Evolutionary conservation across 1,140 invertebrate genomes (phyloP).

Genomic region (Ooceraea biroi): DNA sequence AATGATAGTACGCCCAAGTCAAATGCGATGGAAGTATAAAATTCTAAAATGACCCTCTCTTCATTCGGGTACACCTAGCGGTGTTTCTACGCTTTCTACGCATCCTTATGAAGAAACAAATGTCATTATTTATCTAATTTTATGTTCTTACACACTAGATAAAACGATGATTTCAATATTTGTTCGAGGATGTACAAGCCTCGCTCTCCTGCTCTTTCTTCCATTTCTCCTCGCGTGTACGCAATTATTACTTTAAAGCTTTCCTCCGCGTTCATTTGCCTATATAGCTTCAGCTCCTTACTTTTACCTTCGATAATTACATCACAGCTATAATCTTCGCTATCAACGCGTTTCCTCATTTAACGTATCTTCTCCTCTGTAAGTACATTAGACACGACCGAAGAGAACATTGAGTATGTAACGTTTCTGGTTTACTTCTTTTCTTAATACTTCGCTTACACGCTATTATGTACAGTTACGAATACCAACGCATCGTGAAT

Average conservation of each 20-base stretch:
- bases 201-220: slow-evolving; percentile 64
- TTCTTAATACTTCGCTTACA: slow-evolving; percentile 71
- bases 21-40: slow-evolving; percentile 82
- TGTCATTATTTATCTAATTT: slow-evolving; percentile 51
- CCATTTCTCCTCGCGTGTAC: background rate
- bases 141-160: slow-evolving; percentile 61
- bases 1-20: slow-evolving; percentile 69
- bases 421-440: slow-evolving; percentile 44
- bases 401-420: slow-evolving; percentile 70
- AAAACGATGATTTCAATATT: slow-evolving; percentile 65
- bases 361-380: slow-evolving; percentile 53
- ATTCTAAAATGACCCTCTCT: slow-evolving; percentile 77
- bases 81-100: slow-evolving; percentile 66
- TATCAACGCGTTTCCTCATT: slow-evolving; percentile 46
- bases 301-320: slow-evolving; percentile 46
- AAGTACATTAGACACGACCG: slow-evolving; percentile 74
- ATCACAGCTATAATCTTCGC: slow-evolving; percentile 52
- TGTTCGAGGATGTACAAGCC: slow-evolving; percentile 48
- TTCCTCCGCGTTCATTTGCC: background rate
- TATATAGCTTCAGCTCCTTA: slow-evolving; percentile 33
- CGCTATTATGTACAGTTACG: slow-evolving; percentile 75
- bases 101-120: slow-evolving; percentile 68
- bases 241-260: slow-evolving; percentile 18
- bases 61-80: slow-evolving; percentile 60
- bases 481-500: slow-evolving; percentile 67